Base-by-base conservation (phyloP, 2,888 invertebrate species). In the Epicampocera succincta region DNA sequence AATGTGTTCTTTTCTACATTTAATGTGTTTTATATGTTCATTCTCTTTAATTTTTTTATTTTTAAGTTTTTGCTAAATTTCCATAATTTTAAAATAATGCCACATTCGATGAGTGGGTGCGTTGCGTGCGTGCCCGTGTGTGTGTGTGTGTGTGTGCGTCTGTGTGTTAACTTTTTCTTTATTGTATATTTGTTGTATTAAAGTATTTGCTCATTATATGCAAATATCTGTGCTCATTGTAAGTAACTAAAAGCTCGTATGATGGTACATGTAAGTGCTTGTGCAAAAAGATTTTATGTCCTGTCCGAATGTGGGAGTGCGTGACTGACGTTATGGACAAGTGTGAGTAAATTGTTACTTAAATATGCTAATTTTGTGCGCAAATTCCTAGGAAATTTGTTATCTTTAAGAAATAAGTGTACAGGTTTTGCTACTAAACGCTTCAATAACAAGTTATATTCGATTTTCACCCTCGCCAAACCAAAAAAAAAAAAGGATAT, bases 141-240 rank as follows among this genome's bases (percentile, higher is more conserved):
- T 17, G 15, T 46, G 48, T 2, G 60, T 60, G 60, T 42, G 3
- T 9, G 25, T 60, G 15, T 42, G n/a, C 21, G n/a, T 42, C n/a
- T 66, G 25, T 12, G 4, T 54, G 11, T 17, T 42, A 71, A 50
- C 29, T 60, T 9, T 33, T 72, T 46, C 12, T 46, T 17, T 2
- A 29, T n/a, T 42, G 17, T 54, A 12, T 54, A 17, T 69, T 54
- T 66, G 52, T 21, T 66, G 52, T 42, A 44, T 44, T 69, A 4
- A 19, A n/a, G 54, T 56, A 56, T 56, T 44, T n/a, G 17, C 68
- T 68, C 17, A 44, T 56, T 17, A 13, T 29, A 44, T 69, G 56
- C 68, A 69, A 69, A 56, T 69, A 44, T 56, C 19, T 56, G n/a
- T 69, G 56, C 54, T 68, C 42, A 42, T 54, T 56, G 33, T 54